phyloP scores from a whole-genome alignment of 2,888 invertebrate species.

The Plutella xylostella region DNA sequence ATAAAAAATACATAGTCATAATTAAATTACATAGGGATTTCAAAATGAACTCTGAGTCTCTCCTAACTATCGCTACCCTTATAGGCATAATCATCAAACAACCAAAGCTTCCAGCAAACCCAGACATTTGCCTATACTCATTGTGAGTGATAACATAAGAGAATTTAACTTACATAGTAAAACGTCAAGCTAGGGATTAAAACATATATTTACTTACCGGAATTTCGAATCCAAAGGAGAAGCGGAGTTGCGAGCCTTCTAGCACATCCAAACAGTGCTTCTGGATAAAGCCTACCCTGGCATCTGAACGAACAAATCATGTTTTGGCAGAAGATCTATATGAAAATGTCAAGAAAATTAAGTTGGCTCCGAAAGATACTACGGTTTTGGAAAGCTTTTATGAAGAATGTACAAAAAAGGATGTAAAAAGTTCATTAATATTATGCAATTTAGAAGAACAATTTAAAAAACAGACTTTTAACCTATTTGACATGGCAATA shows the following conservation, averaged over 20 bases:
- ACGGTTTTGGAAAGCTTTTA: neutral
- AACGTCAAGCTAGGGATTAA: too few relatives aligned
- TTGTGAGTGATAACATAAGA: too few relatives aligned
- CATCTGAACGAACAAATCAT: neutral
- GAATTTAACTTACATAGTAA: too few relatives aligned
- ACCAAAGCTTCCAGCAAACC: too few relatives aligned
- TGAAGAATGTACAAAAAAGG: neutral
- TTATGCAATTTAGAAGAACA: neutral
- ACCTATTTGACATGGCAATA: neutral
- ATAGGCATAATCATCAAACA: too few relatives aligned
- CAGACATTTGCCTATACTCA: too few relatives aligned
- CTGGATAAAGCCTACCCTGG: neutral
- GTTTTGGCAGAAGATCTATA: neutral
- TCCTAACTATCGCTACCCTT: too few relatives aligned
- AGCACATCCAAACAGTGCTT: neutral
- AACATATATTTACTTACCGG: too few relatives aligned
- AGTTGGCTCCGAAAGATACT: neutral
- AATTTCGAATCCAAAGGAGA: too few relatives aligned
- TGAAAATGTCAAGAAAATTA: neutral
- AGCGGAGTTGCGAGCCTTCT: neutral
- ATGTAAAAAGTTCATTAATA: neutral
- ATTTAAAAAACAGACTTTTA: neutral
- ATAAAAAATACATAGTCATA: too few relatives aligned
- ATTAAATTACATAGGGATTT: too few relatives aligned
- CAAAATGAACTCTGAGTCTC: too few relatives aligned